These are phyloP conservation scores for Zaprionus vittiger DNA, from an alignment of 1,140 invertebrate species.

Conservation along the genomic window DNA sequence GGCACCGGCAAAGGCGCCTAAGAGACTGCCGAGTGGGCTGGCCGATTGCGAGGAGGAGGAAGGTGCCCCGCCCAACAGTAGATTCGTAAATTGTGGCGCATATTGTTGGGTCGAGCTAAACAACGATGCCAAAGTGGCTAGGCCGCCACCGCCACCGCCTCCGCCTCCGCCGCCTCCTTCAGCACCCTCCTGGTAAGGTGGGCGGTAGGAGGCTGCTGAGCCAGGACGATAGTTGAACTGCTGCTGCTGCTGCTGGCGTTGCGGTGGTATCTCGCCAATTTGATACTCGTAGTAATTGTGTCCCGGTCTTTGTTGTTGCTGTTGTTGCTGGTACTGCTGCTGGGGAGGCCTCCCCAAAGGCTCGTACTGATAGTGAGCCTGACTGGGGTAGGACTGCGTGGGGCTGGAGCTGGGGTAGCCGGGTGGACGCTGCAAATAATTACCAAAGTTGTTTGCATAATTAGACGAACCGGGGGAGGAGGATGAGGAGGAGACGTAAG, in stretches of 20 bases:
- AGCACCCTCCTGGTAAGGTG: conserved; percentile 40
- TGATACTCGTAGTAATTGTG: conserved; percentile 83
- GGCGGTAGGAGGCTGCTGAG: conserved; percentile 30
- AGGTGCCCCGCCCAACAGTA: conserved; percentile 70
- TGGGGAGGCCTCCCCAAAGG: conserved; percentile 22
- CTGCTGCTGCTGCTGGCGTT: conserved; percentile 51
- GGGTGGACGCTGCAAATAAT: conserved; percentile 79
- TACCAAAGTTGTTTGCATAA: conserved; percentile 84
- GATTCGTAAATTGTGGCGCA: conserved; percentile 81
- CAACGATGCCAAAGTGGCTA: conserved; percentile 74
- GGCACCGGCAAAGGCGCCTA: conserved; percentile 61
- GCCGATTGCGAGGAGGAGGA: conserved; percentile 39
- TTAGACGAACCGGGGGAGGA: conserved; percentile 62
- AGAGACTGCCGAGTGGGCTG: conserved; percentile 71
- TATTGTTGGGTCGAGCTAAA: conserved; percentile 73
- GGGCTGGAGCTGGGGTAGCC: conserved; percentile 26
- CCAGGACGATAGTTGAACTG: conserved; percentile 74
- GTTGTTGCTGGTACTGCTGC: conserved; percentile 19
- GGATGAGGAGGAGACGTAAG: not conserved
- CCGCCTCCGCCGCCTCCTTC: conserved; percentile 25
- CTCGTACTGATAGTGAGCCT: conserved; percentile 53
- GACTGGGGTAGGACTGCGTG: conserved; percentile 1
- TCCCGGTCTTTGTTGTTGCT: conserved; percentile 54
- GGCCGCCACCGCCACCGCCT: conserved; percentile 42
- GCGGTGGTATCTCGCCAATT: conserved; percentile 75